Evolutionary conservation across 2,113 vertebrate genomes (phyloP), one percentile per base, ranked within the genome.

Genomic region (Daphoenositta chrysoptera): DNA sequence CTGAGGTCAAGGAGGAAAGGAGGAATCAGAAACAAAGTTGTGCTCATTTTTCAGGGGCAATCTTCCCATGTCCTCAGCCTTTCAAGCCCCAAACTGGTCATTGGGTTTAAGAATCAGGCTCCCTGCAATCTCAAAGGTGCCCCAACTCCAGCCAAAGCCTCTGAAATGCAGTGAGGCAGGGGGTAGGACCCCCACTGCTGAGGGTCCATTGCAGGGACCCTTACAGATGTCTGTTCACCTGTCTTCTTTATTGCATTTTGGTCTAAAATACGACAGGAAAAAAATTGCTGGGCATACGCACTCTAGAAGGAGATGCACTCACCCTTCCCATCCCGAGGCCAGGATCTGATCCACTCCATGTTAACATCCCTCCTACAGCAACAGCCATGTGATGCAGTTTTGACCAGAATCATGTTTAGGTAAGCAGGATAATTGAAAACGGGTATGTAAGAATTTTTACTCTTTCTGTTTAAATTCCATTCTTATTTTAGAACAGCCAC

Each of bases 161-260:
- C 21, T 51, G 37, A n/a, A 83, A 22, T 23, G 15, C 2, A 9
- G 23, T 19, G 44, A 42, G 33, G 17, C 6, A 3, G 3, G 17
- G 9, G 1, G 5, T 12, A 51, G 21, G 39, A 44, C 24, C 23
- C 35, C 28, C 1, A 0, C 21, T 57, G 42, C 54, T 6, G 1
- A 54, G 35, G 19, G 31, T 44, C 48, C 4, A 2, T 8, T 50
- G 42, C 31, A 69, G 40, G 27, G 35, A 81, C 26, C 11, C 19
- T 28, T 53, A 83, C 10, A 93, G 35, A 13, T 45, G 2, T 10
- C 45, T 45, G 22, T 26, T 51, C n/a, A 51, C 11, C 31, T 22
- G 20, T 50, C 58, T 19, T 61, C 39, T 90, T 78, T 42, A 24
- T 33, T 77, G 48, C 17, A 37, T 64, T 92, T 64, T 5, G 0